These are phyloP conservation scores for Drosophila leontia DNA, from an alignment of 1,140 invertebrate genomes.

Conservation along the genomic window DNA sequence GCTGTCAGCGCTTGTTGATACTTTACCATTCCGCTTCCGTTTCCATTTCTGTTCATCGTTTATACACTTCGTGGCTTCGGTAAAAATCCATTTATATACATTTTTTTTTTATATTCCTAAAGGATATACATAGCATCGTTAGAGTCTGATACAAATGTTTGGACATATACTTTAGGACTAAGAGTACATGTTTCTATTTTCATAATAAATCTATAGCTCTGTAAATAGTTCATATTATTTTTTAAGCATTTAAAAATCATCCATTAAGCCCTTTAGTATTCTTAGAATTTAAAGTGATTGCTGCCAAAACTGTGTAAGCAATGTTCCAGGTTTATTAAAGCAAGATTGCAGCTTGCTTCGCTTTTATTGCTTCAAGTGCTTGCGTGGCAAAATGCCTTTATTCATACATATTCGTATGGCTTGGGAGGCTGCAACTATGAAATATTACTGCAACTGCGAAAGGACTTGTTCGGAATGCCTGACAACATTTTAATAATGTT, in stretches of 20 bases:
- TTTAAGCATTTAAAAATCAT: not conserved
- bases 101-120: too few species aligned
- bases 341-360: conserved; percentile 5
- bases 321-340: conserved; percentile 8
- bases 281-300: not conserved
- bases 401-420: not conserved
- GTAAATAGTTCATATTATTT: not conserved
- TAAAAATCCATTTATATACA: conserved; percentile 4
- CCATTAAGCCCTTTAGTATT: too few species aligned
- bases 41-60: conserved; percentile 14
- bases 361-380: conserved; percentile 6
- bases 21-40: conserved; percentile 18
- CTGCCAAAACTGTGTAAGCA: not conserved
- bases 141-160: not conserved
- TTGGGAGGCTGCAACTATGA: conserved; percentile 58
- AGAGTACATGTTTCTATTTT: not conserved
- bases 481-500: conserved; percentile 75
- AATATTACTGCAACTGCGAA: conserved; percentile 35
- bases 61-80: conserved; percentile 15
- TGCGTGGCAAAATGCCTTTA: conserved; percentile 6
- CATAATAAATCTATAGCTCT: too few species aligned
- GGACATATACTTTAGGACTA: not conserved
- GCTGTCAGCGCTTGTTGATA: conserved; percentile 43
- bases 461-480: conserved; percentile 63
- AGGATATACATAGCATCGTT: not conserved